phyloP scores from a whole-genome alignment of 2,113 vertebrate species.

The Coryphaenoides rupestris region DNA sequence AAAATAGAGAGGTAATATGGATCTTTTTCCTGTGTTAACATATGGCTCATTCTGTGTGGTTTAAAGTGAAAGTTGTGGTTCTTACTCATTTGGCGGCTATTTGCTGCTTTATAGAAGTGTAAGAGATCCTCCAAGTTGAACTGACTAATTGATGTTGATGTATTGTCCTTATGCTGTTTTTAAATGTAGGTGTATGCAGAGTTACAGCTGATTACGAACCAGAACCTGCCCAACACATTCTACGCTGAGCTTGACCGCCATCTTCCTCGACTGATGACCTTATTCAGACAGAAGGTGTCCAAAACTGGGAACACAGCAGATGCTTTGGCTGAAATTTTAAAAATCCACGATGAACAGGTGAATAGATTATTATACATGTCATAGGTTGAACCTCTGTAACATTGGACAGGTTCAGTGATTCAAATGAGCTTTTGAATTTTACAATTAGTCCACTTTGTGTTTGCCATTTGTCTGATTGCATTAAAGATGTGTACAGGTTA shows the following conservation, averaged over 20 bases:
- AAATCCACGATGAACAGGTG: background rate
- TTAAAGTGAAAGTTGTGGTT: background rate
- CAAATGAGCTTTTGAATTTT: conserved; percentile 5
- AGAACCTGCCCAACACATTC: conserved; percentile 26
- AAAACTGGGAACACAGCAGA: conserved; percentile 21
- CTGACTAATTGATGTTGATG: background rate
- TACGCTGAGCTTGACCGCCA: conserved; percentile 17
- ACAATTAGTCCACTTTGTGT: background rate
- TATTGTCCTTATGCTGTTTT: background rate
- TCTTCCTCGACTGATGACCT: conserved; percentile 26
- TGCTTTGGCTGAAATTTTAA: conserved; percentile 10
- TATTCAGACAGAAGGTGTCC: conserved; percentile 23
- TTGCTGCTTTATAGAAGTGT: too few relatives aligned
- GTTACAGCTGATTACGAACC: conserved; percentile 10
- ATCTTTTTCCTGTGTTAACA: background rate
- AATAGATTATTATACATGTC: background rate
- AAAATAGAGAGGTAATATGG: background rate
- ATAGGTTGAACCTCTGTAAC: background rate
- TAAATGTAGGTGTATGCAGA: conserved; percentile 19
- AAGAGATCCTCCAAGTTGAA: background rate
- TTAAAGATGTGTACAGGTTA: conserved; percentile 3
- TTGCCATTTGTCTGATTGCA: conserved; percentile 7
- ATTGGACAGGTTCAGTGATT: background rate
- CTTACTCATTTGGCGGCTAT: background rate
- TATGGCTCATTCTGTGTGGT: background rate